Conservation (phyloP, 1,140 invertebrate species). For the Leptinotarsa defecta region DNA sequence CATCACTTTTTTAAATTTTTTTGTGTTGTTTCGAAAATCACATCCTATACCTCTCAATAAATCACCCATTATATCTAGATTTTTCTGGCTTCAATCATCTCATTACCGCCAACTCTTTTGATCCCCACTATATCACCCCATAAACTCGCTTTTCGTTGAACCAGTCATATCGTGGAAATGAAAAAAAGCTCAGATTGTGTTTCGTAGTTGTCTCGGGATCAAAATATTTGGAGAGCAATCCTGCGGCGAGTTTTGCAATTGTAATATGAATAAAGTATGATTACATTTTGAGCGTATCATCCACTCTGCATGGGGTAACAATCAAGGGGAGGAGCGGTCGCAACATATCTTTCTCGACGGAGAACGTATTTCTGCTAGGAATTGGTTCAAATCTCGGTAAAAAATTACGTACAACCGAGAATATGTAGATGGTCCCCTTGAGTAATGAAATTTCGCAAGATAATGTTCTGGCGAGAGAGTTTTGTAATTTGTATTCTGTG, state of each 20-base stretch:
- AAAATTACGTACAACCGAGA: background rate
- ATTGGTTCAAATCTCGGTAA: background rate
- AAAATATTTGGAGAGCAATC: slow-evolving; percentile 23
- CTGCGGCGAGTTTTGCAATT: slow-evolving; percentile 34
- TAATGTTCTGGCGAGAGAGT: no score
- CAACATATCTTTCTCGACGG: slow-evolving; percentile 41
- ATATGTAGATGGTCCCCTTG: background rate
- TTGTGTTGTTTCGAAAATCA: no score
- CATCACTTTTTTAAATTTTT: no score
- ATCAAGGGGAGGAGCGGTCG: slow-evolving; percentile 41
- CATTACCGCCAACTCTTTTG: no score
- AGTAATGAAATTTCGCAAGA: no score
- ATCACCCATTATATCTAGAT: no score
- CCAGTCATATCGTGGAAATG: background rate
- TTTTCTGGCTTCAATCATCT: no score
- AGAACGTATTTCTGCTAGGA: background rate
- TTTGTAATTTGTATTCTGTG: no score
- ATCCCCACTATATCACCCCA: no score
- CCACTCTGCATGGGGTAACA: slow-evolving; percentile 42
- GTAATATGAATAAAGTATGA: slow-evolving; percentile 53
- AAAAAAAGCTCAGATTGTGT: slow-evolving; percentile 17
- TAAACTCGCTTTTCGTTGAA: no score
- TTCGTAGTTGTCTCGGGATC: background rate
- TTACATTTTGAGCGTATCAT: slow-evolving; percentile 47
- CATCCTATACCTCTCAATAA: no score